These are phyloP conservation scores for Forbesichthys agassizii DNA, from an alignment of 2,113 vertebrate species.

Conservation along the genomic window DNA sequence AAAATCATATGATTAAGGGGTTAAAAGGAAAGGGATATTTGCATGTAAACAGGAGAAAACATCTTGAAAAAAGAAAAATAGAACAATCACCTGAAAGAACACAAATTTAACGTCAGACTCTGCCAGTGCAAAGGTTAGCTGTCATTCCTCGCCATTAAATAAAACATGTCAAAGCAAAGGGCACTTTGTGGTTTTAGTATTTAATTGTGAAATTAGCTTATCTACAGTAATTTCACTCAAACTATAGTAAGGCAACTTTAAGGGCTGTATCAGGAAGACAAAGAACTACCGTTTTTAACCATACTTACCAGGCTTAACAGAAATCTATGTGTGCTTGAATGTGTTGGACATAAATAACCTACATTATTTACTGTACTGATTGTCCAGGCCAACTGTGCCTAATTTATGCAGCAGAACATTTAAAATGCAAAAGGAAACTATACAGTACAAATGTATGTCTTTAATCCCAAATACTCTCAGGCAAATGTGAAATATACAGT, in stretches of 20 bases:
- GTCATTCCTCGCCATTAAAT: constrained; percentile 42
- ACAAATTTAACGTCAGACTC: constrained; percentile 53
- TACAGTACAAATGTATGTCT: no score
- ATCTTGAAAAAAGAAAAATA: constrained; percentile 34
- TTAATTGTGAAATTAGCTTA: not conserved
- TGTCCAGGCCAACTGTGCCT: not conserved
- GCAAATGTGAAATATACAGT: no score
- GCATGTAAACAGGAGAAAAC: constrained; percentile 35
- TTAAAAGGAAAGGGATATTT: constrained; percentile 27
- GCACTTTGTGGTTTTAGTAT: constrained; percentile 7
- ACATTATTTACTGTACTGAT: not conserved
- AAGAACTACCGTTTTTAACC: no score
- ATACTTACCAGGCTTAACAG: no score
- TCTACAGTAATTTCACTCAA: no score
- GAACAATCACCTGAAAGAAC: constrained; percentile 49
- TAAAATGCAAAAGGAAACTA: no score
- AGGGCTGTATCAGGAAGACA: no score
- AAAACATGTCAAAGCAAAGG: constrained; percentile 23
- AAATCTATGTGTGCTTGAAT: no score
- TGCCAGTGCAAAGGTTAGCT: constrained; percentile 48
- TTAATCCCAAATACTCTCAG: no score
- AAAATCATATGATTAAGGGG: constrained; percentile 7
- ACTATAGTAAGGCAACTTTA: no score
- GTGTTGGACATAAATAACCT: no score
- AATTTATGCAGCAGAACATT: not conserved